A percentile compares a stretch with the other conserved stretches of the same genome.
These are phyloP conservation scores for Cheilosia pagana DNA, from an alignment of 2,888 invertebrate genomes.

Conservation along the genomic window DNA sequence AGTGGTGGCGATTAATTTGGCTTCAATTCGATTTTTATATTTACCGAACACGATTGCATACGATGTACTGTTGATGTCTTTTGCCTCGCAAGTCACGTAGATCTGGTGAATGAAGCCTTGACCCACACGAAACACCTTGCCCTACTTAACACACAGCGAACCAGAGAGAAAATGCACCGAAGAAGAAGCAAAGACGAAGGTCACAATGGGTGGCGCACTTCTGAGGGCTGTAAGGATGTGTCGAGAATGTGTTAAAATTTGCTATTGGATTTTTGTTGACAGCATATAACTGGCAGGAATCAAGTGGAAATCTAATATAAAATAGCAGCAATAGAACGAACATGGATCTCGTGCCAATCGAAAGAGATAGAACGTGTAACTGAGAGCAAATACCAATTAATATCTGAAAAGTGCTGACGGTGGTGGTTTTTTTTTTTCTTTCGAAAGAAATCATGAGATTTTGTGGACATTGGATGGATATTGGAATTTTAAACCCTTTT, in stretches of 20 bases:
- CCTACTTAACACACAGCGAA: conserved; percentile 58
- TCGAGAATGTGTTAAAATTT: conserved; percentile 54
- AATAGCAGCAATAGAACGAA: neutral
- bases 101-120: conserved; percentile 56
- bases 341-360: neutral
- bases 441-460: too few relatives aligned
- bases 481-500: too few relatives aligned
- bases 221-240: conserved; percentile 9
- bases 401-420: neutral
- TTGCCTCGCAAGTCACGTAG: conserved; percentile 64
- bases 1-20: conserved; percentile 62
- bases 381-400: neutral
- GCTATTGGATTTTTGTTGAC: conserved; percentile 58
- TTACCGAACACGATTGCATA: conserved; percentile 32
- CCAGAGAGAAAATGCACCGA: conserved; percentile 39
- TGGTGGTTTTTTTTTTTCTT: too few relatives aligned
- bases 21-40: conserved; percentile 59
- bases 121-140: conserved; percentile 62
- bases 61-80: conserved; percentile 12
- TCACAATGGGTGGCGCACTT: conserved; percentile 28
- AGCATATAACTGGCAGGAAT: conserved; percentile 53
- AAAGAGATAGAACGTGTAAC: neutral
- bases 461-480: too few relatives aligned
- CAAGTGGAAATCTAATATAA: conserved; percentile 52
- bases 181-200: conserved; percentile 50